Base-by-base conservation (phyloP, 2,888 invertebrate species). In the Pristionchus fissidentatus region DNA sequence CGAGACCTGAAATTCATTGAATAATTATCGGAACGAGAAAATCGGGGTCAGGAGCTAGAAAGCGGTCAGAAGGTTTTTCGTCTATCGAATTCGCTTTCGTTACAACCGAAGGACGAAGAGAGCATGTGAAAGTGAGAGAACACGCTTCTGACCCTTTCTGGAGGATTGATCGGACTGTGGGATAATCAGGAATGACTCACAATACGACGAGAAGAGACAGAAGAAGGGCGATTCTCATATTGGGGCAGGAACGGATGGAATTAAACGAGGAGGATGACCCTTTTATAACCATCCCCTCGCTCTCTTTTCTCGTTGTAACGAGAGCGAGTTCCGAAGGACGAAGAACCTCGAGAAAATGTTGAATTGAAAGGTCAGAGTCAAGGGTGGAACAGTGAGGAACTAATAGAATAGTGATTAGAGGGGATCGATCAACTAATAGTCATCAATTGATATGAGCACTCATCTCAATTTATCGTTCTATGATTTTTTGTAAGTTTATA, bases 381-480 rank as follows among this genome's bases (percentile, higher is more conserved):
- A 66, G 66, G 38, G 66, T 66, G 66, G 66, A 66, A 66, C 66
- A 66, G 38, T n/a, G n/a, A n/a, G n/a, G n/a, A n/a, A n/a, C n/a
- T n/a, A n/a, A n/a, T n/a, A n/a, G n/a, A n/a, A n/a, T n/a, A n/a
- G n/a, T n/a, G 38, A 38, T 22, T 4, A 22, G 66, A 66, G 7
- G 35, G 19, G 38, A 38, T 2, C 3, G 26, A 22, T 52, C 52
- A n/a, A 52, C 52, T 8, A n/a, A 52, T 52, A 55, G 55, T 55
- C 22, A 22, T 55, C 55, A 57, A 10, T 57, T n/a, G n/a, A n/a
- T n/a, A n/a, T n/a, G n/a, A n/a, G n/a, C 26, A 57, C n/a, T 26
- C 57, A 26, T 57, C 57, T n/a, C n/a, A n/a, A n/a, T n/a, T n/a
- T n/a, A n/a, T n/a, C n/a, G n/a, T n/a, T n/a, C n/a, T n/a, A n/a